Base-by-base conservation (phyloP, 2,113 vertebrate genomes). In the Aleadryas rufinucha region DNA sequence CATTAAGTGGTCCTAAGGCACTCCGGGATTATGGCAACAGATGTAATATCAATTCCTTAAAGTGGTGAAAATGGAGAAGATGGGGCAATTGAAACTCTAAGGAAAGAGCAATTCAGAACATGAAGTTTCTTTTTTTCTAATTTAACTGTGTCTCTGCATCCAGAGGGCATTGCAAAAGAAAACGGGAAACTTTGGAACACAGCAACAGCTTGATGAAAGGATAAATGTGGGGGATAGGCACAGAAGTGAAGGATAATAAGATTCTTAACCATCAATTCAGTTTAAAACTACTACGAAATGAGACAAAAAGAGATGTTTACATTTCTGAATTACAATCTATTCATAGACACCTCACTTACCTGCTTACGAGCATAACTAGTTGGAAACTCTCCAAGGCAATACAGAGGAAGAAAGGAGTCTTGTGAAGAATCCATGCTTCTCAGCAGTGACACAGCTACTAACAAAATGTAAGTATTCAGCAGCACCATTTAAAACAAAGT, bases 351-450 rank as follows among this genome's bases (percentile, higher is more conserved):
- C 30, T 84, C 45, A 66, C 69, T 84, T 64, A 93, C 52, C 72
- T 87, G 93, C 90, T 94, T 75, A 71, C 92, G 66, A 87, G 24
- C 44, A 31, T 71, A 94, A 96, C 57, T 52, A 78, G 17, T 16
- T 96, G 92, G 76, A 97, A 87, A 61, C 10, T 49, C 47, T 90
- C 79, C 92, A 95, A 95, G 71, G 79, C 81, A 90, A 84, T 21
- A 65, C 1, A 76, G 45, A 95, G 52, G 75, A 95, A 90, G 42
- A 93, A 90, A 85, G 30, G 4, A 87, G 50, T 44, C 76, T 86
- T 87, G 37, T 68, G 69, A 87, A 72, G 52, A 70, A 81, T 57
- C 16, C 53, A 72, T 0, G 0, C 31, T 80, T n/a, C 49, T 76
- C 88, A 90, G 70, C 81, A 94, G 71, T 76, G 60, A 84, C 68